A percentile compares a stretch with the other conserved stretches of the same genome.
These are phyloP conservation scores for Microtus oregoni DNA, from an alignment of 2,113 vertebrate genomes.

Conservation along the genomic window DNA sequence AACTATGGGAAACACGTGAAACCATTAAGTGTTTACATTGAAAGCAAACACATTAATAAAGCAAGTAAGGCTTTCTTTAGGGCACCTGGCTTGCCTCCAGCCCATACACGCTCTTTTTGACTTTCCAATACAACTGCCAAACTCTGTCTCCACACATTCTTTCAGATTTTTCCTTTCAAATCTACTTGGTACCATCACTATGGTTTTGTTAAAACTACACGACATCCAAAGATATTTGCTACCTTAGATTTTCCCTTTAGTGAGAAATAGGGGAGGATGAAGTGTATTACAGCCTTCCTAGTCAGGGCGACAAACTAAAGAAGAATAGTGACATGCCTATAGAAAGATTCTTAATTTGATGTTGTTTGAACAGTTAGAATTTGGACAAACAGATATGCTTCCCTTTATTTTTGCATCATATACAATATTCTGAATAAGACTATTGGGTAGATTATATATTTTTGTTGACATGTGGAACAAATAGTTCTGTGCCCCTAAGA, in stretches of 20 bases:
- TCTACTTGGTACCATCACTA: slow-evolving; percentile 69
- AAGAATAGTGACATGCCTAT: slow-evolving; percentile 56
- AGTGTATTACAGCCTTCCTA: slow-evolving; percentile 64
- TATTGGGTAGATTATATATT: slow-evolving; percentile 45
- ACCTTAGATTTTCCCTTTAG: slow-evolving; percentile 68
- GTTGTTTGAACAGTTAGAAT: slow-evolving; percentile 61
- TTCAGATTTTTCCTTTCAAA: slow-evolving; percentile 72
- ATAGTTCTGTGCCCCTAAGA: slow-evolving; percentile 27
- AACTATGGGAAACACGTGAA: slow-evolving; percentile 68
- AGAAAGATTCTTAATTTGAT: slow-evolving; percentile 52
- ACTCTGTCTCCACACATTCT: slow-evolving; percentile 68
- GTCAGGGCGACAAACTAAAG: slow-evolving; percentile 65
- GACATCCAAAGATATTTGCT: slow-evolving; percentile 57
- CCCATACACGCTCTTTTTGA: slow-evolving; percentile 67
- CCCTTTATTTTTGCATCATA: slow-evolving; percentile 59
- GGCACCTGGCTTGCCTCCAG: slow-evolving; percentile 45
- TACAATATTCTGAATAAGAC: slow-evolving; percentile 56
- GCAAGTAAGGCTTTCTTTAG: slow-evolving; percentile 61
- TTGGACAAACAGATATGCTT: slow-evolving; percentile 44
- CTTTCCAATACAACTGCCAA: slow-evolving; percentile 74
- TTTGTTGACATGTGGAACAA: slow-evolving; percentile 69
- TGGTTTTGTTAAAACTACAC: slow-evolving; percentile 67
- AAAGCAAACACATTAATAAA: slow-evolving; percentile 64
- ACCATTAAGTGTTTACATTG: slow-evolving; percentile 65
- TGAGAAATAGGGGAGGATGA: slow-evolving; percentile 58